phyloP scores from a whole-genome alignment of 2,797 vertebrate genomes.

The Pseudotriccus pelzelni region DNA sequence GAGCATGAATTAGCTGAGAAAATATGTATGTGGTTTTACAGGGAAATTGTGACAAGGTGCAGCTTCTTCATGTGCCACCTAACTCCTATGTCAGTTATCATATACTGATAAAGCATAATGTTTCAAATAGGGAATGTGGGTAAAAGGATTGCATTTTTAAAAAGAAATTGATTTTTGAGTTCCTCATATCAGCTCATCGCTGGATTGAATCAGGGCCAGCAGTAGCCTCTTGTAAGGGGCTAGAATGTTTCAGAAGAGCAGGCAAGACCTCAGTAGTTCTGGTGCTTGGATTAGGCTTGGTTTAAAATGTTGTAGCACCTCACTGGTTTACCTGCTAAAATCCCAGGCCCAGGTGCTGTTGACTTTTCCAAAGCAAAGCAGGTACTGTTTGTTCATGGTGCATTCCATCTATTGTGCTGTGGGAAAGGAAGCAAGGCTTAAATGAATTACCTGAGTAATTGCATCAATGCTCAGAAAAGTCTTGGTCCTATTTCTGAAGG shows the following conservation, averaged over 20 bases:
- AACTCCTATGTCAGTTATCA: background rate
- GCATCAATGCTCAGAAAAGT: fast-evolving
- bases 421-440: background rate
- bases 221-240: background rate
- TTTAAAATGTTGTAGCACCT: background rate
- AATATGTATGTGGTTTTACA: background rate
- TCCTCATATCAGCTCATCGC: background rate
- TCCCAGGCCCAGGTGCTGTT: background rate
- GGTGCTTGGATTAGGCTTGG: background rate
- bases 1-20: background rate
- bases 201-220: background rate
- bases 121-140: background rate
- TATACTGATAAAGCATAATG: fast-evolving
- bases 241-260: background rate
- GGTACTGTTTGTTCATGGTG: background rate
- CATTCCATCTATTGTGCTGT: background rate
- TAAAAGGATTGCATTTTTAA: background rate
- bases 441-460: background rate
- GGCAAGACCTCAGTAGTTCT: background rate
- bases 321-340: background rate
- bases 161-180: background rate
- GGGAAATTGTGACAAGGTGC: background rate
- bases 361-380: background rate
- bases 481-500: background rate
- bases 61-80: background rate